A percentile compares a stretch with the other conserved stretches of the same genome.
These are phyloP conservation scores for Tenodera sinensis DNA, from an alignment of 2,888 invertebrate species.

Conservation along the genomic window DNA sequence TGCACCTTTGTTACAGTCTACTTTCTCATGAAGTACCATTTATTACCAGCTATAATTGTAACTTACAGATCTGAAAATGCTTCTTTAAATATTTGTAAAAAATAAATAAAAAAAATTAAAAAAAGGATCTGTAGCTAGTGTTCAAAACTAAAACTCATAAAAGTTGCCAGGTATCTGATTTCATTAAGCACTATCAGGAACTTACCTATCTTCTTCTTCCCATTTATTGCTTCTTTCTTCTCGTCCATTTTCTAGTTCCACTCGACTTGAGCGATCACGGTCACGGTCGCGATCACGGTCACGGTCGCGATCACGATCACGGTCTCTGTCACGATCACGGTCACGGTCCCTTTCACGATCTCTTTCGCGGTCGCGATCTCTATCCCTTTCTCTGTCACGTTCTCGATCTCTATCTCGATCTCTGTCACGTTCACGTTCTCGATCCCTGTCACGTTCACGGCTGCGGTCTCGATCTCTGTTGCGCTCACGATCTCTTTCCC, in stretches of 20 bases:
- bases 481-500: slow-evolving; percentile 35
- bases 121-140: no score
- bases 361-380: not conserved
- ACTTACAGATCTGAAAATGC: no score
- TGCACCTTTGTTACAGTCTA: no score
- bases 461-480: slow-evolving; percentile 39
- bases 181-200: not conserved
- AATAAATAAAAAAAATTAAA: no score
- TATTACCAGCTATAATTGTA: no score
- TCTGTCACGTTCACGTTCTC: slow-evolving; percentile 26
- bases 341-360: not conserved
- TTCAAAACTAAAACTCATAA: no score
- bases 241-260: not conserved
- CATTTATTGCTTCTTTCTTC: not conserved
- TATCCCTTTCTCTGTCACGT: not conserved
- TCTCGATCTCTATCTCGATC: slow-evolving; percentile 21
- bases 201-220: slow-evolving; percentile 10
- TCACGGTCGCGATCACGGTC: slow-evolving; percentile 25
- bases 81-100: no score
- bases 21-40: no score
- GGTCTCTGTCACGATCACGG: slow-evolving; percentile 30
- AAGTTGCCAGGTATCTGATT: no score
- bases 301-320: slow-evolving; percentile 38
- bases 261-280: slow-evolving; percentile 6
- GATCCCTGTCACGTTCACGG: slow-evolving; percentile 28